phyloP scores from a whole-genome alignment of 35 echinoderm and acorn worm genomes.

The Stichopus chloronotus region DNA sequence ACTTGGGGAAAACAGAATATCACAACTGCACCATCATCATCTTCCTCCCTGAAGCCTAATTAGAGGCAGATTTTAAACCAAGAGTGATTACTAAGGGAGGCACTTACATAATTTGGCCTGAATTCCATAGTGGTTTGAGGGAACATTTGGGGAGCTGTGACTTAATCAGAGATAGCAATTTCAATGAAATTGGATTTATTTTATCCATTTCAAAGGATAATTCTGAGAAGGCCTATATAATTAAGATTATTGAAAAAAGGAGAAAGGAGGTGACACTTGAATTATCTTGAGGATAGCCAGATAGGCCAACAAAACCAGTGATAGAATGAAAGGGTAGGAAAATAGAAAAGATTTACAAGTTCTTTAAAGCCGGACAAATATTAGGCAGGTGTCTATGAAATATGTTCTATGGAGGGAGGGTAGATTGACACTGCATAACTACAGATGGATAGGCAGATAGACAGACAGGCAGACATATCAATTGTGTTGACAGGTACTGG shows the following conservation, averaged over 20 bases:
- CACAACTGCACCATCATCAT: neutral
- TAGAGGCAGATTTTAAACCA: neutral
- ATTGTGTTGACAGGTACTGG: no score
- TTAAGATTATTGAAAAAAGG: neutral
- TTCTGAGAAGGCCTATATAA: neutral
- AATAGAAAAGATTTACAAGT: no score
- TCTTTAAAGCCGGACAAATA: no score
- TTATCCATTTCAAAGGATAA: constrained; percentile 12
- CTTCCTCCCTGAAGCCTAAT: neutral
- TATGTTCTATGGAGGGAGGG: no score
- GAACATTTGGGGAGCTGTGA: neutral
- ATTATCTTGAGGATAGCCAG: no score
- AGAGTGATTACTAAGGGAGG: neutral
- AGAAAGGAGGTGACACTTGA: neutral
- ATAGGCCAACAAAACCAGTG: no score
- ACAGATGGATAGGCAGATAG: no score
- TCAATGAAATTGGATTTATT: constrained; percentile 11
- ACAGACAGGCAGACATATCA: no score
- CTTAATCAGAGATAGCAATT: neutral
- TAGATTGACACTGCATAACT: no score
- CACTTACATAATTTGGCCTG: constrained; percentile 36
- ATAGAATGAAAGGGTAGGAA: no score
- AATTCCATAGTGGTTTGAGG: constrained; percentile 29
- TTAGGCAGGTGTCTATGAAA: no score
- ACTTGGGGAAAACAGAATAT: neutral